phyloP scores from a whole-genome alignment of 2,797 vertebrate species.

The Neosilurus hyrtlii region DNA sequence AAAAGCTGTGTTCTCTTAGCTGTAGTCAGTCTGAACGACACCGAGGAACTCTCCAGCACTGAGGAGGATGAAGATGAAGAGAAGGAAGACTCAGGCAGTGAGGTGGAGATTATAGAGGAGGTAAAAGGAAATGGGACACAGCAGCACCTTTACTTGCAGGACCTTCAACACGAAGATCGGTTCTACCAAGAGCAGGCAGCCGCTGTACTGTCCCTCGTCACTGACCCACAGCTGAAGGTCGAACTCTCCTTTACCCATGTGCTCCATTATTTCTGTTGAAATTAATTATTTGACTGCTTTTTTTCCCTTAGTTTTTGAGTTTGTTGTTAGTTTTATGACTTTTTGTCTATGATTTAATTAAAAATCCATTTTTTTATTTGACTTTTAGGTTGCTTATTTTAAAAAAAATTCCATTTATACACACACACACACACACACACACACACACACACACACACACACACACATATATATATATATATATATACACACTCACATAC shows the following conservation, averaged over 20 bases:
- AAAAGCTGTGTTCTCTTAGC: conserved; percentile 41
- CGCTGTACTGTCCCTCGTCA: conserved; percentile 65
- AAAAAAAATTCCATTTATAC: too few species aligned
- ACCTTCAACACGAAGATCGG: conserved; percentile 40
- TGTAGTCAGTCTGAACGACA: conserved; percentile 74
- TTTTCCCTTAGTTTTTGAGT: too few species aligned
- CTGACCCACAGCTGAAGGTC: conserved; percentile 59
- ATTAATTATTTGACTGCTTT: too few species aligned
- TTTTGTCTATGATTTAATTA: too few species aligned
- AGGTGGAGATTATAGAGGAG: conserved; percentile 77
- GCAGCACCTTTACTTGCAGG: conserved; percentile 59
- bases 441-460: too few species aligned
- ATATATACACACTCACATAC: too few species aligned
- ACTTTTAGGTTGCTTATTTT: too few species aligned
- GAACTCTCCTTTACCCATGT: neutral
- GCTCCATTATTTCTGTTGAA: too few species aligned
- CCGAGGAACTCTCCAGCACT: conserved; percentile 71
- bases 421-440: too few species aligned
- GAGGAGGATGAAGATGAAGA: conserved; percentile 66
- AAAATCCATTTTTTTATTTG: too few species aligned
- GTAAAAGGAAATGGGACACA: conserved; percentile 69
- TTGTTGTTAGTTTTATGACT: too few species aligned
- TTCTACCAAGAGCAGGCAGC: conserved; percentile 66
- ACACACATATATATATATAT: too few species aligned
- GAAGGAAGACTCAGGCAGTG: conserved; percentile 69